Evolutionary conservation across 2,797 vertebrate species (phyloP), one percentile per base, ranked within the genome.

Genomic region (Sebastes taczanowskii): DNA sequence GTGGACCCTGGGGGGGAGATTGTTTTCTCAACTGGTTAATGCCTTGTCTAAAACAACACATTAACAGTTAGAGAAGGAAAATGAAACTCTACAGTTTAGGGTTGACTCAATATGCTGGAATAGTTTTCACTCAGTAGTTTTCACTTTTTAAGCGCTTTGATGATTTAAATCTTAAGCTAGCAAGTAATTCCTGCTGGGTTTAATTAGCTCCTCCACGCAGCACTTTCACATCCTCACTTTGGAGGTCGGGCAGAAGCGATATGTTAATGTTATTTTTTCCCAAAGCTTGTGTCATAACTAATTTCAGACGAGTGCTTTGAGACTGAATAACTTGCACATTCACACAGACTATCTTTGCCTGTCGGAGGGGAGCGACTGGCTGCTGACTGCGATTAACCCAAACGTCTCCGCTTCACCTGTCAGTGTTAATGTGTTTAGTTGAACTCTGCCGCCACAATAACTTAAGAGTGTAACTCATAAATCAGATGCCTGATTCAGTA

Each of bases 131-230:
- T 58, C 65, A 52, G 7, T 27, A 20, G 52, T 27, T 38, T 70
- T 59, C 32, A 20, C 34, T 58, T 58, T 59, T 71, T 2, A 38
- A 27, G 16, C 5, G 11, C 16, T 59, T 59, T 64, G 16, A 30
- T 46, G 38, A 63, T 56, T 74, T 11, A 16, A 69, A 63, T 74
- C 46, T 58, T 14, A 32, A 64, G 27, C 35, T 56, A 20, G 46
- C 52, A 20, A 22, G 38, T 53, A 8, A 20, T 35, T 53, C 79
- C 79, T 71, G 72, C 60, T 38, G 60, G n/a, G 22, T 81, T 35
- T 70, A 71, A 65, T 65, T 29, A 65, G 35, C 60, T 23, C 5
- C 60, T 59, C 18, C 49, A 32, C 49, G 30, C 29, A 8, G 27
- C 73, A 20, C 73, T n/a, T 22, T 64, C 49, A 25, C 65, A 35